These are phyloP conservation scores for Cheilosia pagana DNA, from an alignment of 2,888 invertebrate species.

Conservation along the genomic window DNA sequence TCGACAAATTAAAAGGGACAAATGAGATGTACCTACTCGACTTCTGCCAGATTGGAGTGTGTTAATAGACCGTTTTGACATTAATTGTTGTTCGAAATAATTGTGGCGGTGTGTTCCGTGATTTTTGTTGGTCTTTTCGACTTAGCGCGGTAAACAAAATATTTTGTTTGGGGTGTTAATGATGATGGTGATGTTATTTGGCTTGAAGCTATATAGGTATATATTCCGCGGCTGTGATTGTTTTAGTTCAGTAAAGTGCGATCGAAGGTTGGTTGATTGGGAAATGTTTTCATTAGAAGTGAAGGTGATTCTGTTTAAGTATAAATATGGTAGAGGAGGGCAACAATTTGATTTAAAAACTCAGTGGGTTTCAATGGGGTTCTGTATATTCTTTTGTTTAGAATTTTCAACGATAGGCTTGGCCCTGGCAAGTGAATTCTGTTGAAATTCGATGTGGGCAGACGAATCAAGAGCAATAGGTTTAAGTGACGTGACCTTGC, in stretches of 20 bases:
- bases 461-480: too few species aligned
- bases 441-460: too few species aligned
- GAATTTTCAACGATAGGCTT: not conserved
- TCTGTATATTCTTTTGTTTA: not conserved
- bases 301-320: constrained; percentile 29
- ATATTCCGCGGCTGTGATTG: constrained; percentile 10
- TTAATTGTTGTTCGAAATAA: constrained; percentile 44
- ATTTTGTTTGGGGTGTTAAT: constrained; percentile 18
- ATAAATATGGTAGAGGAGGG: not conserved
- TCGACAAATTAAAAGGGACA: constrained; percentile 27
- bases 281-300: constrained; percentile 25
- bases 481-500: too few species aligned
- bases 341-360: not conserved
- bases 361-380: not conserved
- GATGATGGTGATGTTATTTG: constrained; percentile 10
- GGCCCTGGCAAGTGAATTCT: too few species aligned
- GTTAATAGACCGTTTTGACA: constrained; percentile 55
- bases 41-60: constrained; percentile 25
- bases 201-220: constrained; percentile 1
- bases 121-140: not conserved
- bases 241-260: constrained; percentile 45
- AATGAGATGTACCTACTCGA: constrained; percentile 13
- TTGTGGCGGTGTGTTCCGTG: constrained; percentile 4
- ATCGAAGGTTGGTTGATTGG: constrained; percentile 44
- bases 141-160: constrained; percentile 22